These are phyloP conservation scores for Pelobates fuscus DNA, from an alignment of 2,113 vertebrate species.

Conservation along the genomic window DNA sequence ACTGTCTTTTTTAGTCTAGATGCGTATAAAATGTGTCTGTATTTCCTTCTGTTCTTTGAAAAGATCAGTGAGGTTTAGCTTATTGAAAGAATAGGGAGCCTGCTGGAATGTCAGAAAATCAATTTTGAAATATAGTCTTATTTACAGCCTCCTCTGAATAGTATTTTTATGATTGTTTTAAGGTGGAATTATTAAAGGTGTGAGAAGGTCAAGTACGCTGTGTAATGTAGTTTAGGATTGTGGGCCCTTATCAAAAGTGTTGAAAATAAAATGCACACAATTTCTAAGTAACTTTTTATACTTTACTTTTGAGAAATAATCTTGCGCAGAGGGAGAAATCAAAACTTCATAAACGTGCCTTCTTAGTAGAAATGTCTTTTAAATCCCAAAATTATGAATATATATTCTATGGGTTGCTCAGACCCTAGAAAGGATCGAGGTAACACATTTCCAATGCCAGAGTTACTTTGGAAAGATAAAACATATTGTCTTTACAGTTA, in stretches of 20 bases:
- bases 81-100: neutral
- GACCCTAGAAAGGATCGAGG: too few species aligned
- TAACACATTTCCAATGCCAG: too few species aligned
- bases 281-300: conserved; percentile 34
- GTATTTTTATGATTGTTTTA: conserved; percentile 55
- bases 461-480: too few species aligned
- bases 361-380: neutral
- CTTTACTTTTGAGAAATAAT: conserved; percentile 34
- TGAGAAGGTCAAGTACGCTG: conserved; percentile 43
- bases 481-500: too few species aligned
- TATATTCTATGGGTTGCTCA: neutral
- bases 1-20: fast-evolving
- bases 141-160: conserved; percentile 44
- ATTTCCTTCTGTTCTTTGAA: conserved; percentile 16
- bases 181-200: conserved; percentile 60
- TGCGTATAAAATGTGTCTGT: neutral
- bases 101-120: conserved; percentile 58
- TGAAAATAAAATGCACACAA: conserved; percentile 47
- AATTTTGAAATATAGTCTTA: conserved; percentile 52
- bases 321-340: conserved; percentile 13
- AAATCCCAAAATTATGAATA: neutral
- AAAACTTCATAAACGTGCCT: conserved; percentile 7
- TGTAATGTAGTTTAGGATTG: conserved; percentile 31
- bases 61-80: neutral
- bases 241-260: conserved; percentile 48